Evolutionary conservation across 2,888 invertebrate genomes (phyloP), one percentile per base, ranked within the genome.

Genomic region (Dugesia japonica): DNA sequence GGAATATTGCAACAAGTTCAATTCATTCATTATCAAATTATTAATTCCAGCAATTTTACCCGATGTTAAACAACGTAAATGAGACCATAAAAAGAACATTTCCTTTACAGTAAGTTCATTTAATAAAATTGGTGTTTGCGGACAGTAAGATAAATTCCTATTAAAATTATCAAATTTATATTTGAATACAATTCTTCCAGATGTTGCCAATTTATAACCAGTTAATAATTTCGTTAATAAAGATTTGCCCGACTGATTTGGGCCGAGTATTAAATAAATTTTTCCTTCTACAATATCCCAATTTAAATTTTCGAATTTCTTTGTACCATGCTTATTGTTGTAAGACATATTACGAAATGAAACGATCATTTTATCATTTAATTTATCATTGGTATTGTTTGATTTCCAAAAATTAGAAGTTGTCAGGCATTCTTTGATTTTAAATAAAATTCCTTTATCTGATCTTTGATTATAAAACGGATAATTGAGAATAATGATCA

Each of bases 21-120:
- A n/a, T 56, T 56, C 56, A n/a, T 56, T 56, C 56, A 56, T 56
- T 56, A 56, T 56, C 17, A 56, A 56, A 56, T 56, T 56, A 7
- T 9, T 56, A 56, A 56, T 56, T 13, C 7, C n/a, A 1, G 7
- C 23, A 23, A 56, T 56, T 20, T 56, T 56, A 4, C 23, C 23
- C 1, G n/a, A 4, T 56, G 56, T 7, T 7, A 56, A 7, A n/a
- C 56, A 56, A 4, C 56, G 56, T 7, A 56, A 9, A 13, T 56
- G 4, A n/a, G 56, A 4, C 56, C 56, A 56, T 4, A 56, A 56
- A 1, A 23, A n/a, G 23, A 56, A 56, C 20, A 56, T 20, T 56
- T 56, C 56, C 7, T n/a, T 56, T 7, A 56, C 56, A n/a, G 56
- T 56, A 9, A 56, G 17, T 23, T 56, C 56, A n/a, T 56, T 23